Conservation (phyloP, 2,113 vertebrate genomes). For the Nesospiza acunhae region DNA sequence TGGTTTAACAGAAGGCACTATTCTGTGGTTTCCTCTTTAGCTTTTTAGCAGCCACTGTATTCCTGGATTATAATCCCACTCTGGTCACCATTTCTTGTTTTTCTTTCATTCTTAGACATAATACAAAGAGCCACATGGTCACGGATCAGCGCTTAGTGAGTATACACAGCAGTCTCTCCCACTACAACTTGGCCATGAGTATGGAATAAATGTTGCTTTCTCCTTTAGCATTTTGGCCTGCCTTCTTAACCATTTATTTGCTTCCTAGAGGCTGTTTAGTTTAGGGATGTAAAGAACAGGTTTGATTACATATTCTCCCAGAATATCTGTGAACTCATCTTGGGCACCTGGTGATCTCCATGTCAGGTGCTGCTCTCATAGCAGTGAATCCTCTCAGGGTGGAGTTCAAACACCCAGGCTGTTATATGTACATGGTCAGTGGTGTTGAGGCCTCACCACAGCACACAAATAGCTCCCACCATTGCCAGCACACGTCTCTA, state of each 20-base stretch:
- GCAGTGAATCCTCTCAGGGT: background rate
- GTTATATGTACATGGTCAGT: background rate
- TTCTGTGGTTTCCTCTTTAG: constrained; percentile 15
- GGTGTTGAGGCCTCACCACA: background rate
- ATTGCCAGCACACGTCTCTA: background rate
- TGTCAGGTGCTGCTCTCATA: background rate
- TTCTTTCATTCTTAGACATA: constrained; percentile 32
- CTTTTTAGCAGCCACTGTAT: background rate
- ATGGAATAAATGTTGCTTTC: background rate
- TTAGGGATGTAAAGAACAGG: background rate
- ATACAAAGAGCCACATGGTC: background rate
- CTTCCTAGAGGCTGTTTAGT: background rate
- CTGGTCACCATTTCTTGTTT: constrained; percentile 31
- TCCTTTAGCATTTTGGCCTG: background rate
- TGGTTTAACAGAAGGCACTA: constrained; percentile 17
- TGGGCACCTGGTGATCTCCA: background rate
- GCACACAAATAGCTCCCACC: constrained; percentile 20
- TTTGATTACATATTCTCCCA: background rate
- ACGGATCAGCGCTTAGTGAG: background rate
- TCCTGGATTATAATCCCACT: constrained; percentile 46
- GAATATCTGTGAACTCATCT: constrained; percentile 11
- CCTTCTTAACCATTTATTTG: constrained; percentile 19
- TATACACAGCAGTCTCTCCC: constrained; percentile 14
- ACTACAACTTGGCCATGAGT: background rate
- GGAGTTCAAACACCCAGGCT: background rate